Evolutionary conservation across 2,113 vertebrate genomes (phyloP), one percentile per base, ranked within the genome.

Genomic region (Xenus cinereus): DNA sequence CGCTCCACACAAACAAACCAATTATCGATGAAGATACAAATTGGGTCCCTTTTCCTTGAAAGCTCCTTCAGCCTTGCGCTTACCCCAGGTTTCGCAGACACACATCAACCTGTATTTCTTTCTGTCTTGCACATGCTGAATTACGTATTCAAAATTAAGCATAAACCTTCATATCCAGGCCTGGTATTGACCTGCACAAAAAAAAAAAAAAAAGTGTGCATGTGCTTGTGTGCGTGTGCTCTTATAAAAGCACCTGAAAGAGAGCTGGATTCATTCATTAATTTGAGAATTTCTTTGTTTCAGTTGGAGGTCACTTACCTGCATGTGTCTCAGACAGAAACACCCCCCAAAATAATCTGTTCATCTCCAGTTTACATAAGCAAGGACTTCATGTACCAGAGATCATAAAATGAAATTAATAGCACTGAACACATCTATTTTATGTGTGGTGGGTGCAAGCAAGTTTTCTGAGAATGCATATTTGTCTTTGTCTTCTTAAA

Each of bases 1-100:
- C 94, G 35, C 92, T 97, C 96, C 90, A 30, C 97, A 92, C 95
- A 98, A 98, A 98, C 98, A 97, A 98, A 98, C 97, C 97, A 98
- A 97, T 98, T 98, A 98, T 60, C 54, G 51, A 86, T 64, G 86
- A 53, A 64, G 97, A 97, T 93, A 97, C 97, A 98, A 97, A 98
- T 96, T 94, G 95, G 90, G 78, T 84, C 88, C 92, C 91, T 89
- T 97, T 97, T 80, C 97, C 95, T 71, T 96, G 97, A 96, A 94
- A 90, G 87, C 96, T 96, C 94, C 94, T 96, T 97, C 97, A 96
- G 98, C 97, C 93, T 95, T 92, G 87, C 69, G 50, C 90, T 94
- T 68, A 50, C 39, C 90, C 78, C 87, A n/a, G 0, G 19, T 83
- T 86, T 90, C 53, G 35, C 60, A 64, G 71, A 9, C 28, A 10